phyloP scores from a whole-genome alignment of 2,113 vertebrate genomes.

The Poeciliopsis prolifica region DNA sequence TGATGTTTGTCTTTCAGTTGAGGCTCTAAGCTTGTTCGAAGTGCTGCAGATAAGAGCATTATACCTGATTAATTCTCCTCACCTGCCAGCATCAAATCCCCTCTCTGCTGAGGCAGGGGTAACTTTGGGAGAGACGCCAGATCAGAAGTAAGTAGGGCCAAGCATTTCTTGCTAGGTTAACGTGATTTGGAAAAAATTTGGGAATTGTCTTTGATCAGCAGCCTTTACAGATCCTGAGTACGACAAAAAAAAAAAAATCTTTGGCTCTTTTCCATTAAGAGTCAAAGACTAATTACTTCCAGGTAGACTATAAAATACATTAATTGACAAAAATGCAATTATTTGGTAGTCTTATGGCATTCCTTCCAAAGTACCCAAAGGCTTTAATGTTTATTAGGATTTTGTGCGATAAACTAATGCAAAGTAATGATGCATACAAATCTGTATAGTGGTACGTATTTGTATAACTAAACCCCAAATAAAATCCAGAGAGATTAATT shows the following conservation, averaged over 20 bases:
- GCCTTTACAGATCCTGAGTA: background rate
- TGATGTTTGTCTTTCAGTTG: conserved; percentile 46
- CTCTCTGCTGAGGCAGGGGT: conserved; percentile 63
- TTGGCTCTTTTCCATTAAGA: background rate
- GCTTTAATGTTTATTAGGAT: too few species aligned
- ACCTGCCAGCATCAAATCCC: conserved; percentile 66
- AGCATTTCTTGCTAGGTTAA: conserved; percentile 13
- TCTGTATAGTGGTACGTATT: background rate
- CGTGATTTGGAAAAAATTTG: background rate
- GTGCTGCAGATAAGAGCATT: conserved; percentile 72
- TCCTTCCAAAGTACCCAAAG: too few species aligned
- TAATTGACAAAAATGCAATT: too few species aligned
- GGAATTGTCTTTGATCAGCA: background rate
- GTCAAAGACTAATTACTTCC: background rate
- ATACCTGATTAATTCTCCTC: conserved; percentile 59
- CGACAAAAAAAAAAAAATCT: background rate
- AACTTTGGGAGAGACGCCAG: conserved; percentile 39
- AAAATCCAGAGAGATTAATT: background rate
- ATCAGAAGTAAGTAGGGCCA: conserved; percentile 40
- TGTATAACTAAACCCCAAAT: background rate
- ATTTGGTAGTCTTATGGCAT: too few species aligned
- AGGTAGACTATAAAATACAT: too few species aligned
- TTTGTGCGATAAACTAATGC: background rate
- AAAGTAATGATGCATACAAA: background rate
- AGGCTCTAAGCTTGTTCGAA: conserved; percentile 43